These are phyloP conservation scores for Koerneria pararmatus DNA, from an alignment of 2,888 invertebrate genomes.

Conservation along the genomic window DNA sequence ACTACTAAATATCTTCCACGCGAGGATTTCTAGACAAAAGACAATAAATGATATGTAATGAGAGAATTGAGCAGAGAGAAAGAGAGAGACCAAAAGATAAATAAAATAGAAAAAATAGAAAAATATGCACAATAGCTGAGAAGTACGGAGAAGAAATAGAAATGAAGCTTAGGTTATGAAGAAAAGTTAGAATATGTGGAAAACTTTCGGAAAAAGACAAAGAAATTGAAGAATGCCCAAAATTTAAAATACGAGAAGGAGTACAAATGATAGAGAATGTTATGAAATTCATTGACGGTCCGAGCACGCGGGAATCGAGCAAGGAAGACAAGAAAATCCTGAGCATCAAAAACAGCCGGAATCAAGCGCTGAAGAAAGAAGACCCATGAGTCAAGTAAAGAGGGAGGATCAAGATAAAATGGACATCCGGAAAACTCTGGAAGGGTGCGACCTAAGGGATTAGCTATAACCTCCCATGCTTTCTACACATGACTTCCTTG, in stretches of 20 bases:
- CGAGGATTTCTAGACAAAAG: no score
- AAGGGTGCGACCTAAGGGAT: conserved; percentile 7
- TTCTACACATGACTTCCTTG: no score
- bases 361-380: neutral
- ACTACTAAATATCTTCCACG: no score
- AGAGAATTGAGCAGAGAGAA: neutral
- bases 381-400: neutral
- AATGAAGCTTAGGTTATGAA: conserved; percentile 44
- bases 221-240: conserved; percentile 56
- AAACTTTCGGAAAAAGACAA: conserved; percentile 51
- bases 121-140: neutral
- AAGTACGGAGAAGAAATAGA: neutral
- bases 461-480: neutral
- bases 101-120: neutral
- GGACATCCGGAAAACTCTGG: neutral
- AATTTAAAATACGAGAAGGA: conserved; percentile 29
- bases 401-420: neutral
- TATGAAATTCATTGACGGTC: neutral
- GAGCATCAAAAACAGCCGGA: neutral
- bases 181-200: conserved; percentile 42
- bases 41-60: no score
- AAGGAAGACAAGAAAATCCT: conserved; percentile 5
- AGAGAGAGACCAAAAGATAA: conserved; percentile 8
- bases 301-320: neutral
- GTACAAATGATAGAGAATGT: neutral